Evolutionary conservation across 2,888 invertebrate genomes (phyloP), one percentile per base, ranked within the genome.

Genomic region (Yponomeuta sedellus): DNA sequence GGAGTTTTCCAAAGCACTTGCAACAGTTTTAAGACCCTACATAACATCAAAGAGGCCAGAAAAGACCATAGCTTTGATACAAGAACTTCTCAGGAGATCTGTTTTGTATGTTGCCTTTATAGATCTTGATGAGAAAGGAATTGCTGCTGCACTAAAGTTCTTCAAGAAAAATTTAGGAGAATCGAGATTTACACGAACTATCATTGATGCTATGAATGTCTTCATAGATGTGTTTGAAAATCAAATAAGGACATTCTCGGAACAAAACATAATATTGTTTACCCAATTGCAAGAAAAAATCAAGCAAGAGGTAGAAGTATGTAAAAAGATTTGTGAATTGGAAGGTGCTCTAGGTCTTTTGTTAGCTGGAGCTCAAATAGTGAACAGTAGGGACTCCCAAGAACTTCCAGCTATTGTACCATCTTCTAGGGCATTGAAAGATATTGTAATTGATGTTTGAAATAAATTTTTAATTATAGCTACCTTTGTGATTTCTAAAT

Each of bases 11-110:
- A 95, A 95, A 86, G 97, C 98, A 0, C 86, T 98, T 20, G 94
- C 96, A 75, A 82, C 86, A 64, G 97, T 95, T 20, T 82, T 98
- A 72, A 76, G 86, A 63, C 88, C 91, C 12, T 92, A 92, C 75
- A 86, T 94, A n/a, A 80, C 90, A 1, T 92, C 90, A 56, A 94
- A 93, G 76, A 89, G 82, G 57, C 98, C 98, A 0, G 95, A 97
- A 73, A 92, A 94, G 34, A 95, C 97, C 1, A 94, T 97, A 44
- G 94, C 95, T 64, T 91, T 98, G 8, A 92, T 98, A 75, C 96
- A 96, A 79, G 98, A 98, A 84, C 88, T 99, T 69, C 94, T 96
- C n/a, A 93, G 96, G 75, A 93, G 98, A 66, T 94, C 95, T 79
- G 96, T 95, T 0, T 85, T 99, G 22, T 91, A 92, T 75, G 92